Base-by-base conservation (phyloP, 53 echinoderm and acorn worm species). In the Patiria pectinifera region DNA sequence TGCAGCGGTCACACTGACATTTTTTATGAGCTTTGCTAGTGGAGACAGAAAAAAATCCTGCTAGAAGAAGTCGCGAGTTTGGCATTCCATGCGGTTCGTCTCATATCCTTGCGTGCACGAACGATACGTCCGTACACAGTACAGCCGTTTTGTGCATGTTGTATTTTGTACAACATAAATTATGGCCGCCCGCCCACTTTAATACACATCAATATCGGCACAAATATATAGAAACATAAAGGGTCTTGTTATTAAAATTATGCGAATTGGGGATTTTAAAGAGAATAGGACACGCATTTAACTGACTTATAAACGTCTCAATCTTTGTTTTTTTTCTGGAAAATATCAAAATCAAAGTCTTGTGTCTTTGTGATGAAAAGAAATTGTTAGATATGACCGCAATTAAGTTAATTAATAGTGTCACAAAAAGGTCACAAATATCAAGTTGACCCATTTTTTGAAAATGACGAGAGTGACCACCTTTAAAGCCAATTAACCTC, bases 41-140 rank as follows among this genome's bases (percentile, higher is more conserved):
- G 80, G 24, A 53, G 53, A 53, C 53, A 85, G n/a, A 70, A 43
- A 78, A 78, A 78, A 46, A 6, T 48, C 87, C 60, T 44, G 12
- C 60, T 35, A 1, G 60, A 48, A 83, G 85, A 82, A 35, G 45
- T 80, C 23, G 81, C 92, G 87, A 87, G 92, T 25, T 92, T 92
- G 87, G 60, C 63, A 92, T 92, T 92, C 92, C 92, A 78, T 13
- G 10, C 86, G 81, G 60, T 77, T 69, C 69, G 63, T 66, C 10
- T 4, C n/a, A 8, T 78, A 2, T 0, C 53, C 53, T 5, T 8
- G 8, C 53, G 53, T 8, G 19, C 82, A 59, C 22, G 82, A 43
- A 43, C 22, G 10, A 24, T 25, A n/a, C 76, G 76, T n/a, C 3
- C 66, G 70, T 21, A 0, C 70, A 18, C 16, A 21, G 14, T 5